These are phyloP conservation scores for Tangara arthus DNA, from an alignment of 2,797 vertebrate species.

Conservation along the genomic window DNA sequence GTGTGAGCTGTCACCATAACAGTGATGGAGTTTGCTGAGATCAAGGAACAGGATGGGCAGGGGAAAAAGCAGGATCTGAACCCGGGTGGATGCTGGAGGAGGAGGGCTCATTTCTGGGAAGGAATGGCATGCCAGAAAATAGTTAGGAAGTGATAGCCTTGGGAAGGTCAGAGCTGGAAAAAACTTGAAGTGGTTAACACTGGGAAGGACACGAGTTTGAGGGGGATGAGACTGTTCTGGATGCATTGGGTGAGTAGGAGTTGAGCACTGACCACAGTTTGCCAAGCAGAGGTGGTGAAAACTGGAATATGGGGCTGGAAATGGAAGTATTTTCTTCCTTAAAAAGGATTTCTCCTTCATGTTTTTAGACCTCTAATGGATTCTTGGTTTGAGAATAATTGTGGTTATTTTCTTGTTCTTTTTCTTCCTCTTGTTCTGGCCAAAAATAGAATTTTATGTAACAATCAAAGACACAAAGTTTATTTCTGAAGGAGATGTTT, in stretches of 20 bases:
- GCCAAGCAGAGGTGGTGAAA: not conserved
- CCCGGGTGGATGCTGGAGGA: not conserved
- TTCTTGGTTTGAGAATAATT: not conserved
- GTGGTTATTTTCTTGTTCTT: slow-evolving; percentile 8
- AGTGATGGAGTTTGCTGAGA: not conserved
- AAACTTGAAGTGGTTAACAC: fast-evolving
- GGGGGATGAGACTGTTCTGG: not conserved
- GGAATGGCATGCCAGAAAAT: not conserved
- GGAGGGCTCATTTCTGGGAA: not conserved
- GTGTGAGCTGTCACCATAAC: not conserved
- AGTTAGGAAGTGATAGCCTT: not conserved
- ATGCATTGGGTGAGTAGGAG: not conserved
- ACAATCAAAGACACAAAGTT: not conserved
- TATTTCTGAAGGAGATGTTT: not conserved
- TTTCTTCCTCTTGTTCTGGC: not conserved
- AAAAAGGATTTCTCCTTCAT: not conserved
- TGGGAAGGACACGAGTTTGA: not conserved
- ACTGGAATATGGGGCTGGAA: not conserved
- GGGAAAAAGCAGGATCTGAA: not conserved
- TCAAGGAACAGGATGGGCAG: not conserved
- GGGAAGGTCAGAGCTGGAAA: not conserved
- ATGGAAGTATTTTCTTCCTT: not conserved
- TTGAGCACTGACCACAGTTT: not conserved
- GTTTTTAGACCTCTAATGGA: not conserved
- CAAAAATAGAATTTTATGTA: not conserved